phyloP scores from a whole-genome alignment of 2,797 vertebrate genomes.

The Manis crassicaudata region DNA sequence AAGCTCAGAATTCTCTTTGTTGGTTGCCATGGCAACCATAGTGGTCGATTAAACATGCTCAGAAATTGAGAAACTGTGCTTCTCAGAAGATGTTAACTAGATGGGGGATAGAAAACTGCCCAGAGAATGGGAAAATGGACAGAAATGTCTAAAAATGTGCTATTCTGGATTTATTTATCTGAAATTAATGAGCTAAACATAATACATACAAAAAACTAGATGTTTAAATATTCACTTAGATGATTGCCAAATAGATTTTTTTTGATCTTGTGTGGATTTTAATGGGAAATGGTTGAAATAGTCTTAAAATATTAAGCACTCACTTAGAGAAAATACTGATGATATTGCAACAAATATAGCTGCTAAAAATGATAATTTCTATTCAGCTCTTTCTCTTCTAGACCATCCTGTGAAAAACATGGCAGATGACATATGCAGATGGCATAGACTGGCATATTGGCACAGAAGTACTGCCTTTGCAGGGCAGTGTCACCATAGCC shows the following conservation, averaged over 20 bases:
- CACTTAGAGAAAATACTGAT: not conserved
- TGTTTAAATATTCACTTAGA: not conserved
- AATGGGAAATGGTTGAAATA: not conserved
- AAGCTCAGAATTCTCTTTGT: slow-evolving; percentile 90
- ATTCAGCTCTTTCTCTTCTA: slow-evolving; percentile 32
- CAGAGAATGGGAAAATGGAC: slow-evolving; percentile 54
- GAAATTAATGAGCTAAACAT: slow-evolving; percentile 14
- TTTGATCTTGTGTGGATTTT: not conserved
- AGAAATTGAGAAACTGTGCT: slow-evolving; percentile 81
- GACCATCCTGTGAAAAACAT: not conserved
- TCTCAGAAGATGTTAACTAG: slow-evolving; percentile 83
- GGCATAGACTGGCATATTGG: slow-evolving; percentile 45
- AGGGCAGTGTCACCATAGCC: not conserved
- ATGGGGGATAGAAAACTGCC: slow-evolving; percentile 74
- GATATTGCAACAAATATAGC: slow-evolving; percentile 22
- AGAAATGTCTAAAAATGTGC: not conserved
- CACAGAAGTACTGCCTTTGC: not conserved
- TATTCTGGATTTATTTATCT: not conserved
- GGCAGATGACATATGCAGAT: slow-evolving; percentile 75
- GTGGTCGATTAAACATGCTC: slow-evolving; percentile 95
- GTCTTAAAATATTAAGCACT: not conserved
- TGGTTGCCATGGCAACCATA: slow-evolving; percentile 95
- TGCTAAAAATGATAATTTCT: slow-evolving; percentile 54
- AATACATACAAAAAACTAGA: not conserved
- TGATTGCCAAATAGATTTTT: not conserved